A percentile compares a stretch with the other conserved stretches of the same genome.
Evolutionary conservation across 2,797 vertebrate species (phyloP).

Genomic region (Clarias platycephalus): DNA sequence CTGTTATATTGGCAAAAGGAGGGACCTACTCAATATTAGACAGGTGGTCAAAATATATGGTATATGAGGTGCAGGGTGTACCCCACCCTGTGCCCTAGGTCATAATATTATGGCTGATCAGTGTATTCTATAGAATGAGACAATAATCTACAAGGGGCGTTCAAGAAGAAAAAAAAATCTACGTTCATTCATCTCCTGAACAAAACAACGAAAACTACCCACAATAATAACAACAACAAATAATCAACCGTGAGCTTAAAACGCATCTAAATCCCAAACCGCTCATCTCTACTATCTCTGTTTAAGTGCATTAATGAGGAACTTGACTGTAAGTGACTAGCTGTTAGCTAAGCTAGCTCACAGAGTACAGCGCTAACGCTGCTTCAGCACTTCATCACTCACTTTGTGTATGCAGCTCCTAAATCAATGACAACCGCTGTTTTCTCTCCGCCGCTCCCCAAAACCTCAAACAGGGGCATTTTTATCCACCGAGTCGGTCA

Average conservation of each 20-base stretch:
- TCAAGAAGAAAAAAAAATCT: neutral
- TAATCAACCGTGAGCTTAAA: neutral
- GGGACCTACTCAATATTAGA: too few species aligned
- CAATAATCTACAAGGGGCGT: too few species aligned
- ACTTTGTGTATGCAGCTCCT: slow-evolving; percentile 96
- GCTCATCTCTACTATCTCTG: too few species aligned
- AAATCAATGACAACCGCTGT: slow-evolving; percentile 94
- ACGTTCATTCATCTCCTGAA: neutral
- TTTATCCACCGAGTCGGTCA: slow-evolving; percentile 37
- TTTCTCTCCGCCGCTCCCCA: slow-evolving; percentile 95
- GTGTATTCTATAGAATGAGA: too few species aligned
- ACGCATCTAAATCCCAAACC: neutral
- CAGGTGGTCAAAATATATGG: too few species aligned
- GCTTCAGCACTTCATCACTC: slow-evolving; percentile 64
- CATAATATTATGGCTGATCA: too few species aligned
- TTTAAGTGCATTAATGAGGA: neutral
- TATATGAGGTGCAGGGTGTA: too few species aligned
- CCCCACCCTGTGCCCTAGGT: too few species aligned
- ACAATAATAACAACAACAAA: neutral
- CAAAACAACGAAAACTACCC: too few species aligned
- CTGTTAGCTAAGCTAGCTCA: neutral
- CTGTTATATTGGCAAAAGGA: too few species aligned
- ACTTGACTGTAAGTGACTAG: too few species aligned
- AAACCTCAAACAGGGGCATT: slow-evolving; percentile 94
- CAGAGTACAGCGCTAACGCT: neutral